These are phyloP conservation scores for Thera obeliscata DNA, from an alignment of 2,888 invertebrate species.

Conservation along the genomic window DNA sequence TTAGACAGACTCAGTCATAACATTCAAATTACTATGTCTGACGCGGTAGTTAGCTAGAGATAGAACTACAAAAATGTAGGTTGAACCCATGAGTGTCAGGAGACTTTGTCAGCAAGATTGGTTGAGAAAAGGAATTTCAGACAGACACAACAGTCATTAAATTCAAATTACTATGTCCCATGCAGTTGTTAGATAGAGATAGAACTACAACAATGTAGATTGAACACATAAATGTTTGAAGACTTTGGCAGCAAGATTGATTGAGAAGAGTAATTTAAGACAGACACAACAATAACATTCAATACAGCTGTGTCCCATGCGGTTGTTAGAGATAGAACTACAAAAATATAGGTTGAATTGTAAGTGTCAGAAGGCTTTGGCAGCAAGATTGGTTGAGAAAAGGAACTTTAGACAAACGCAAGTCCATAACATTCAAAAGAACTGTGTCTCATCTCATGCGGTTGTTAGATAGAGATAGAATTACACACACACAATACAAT, in stretches of 20 bases:
- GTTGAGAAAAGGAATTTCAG: neutral
- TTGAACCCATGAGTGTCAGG: neutral
- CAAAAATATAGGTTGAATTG: neutral
- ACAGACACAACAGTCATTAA: neutral
- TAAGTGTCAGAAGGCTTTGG: neutral
- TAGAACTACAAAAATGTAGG: constrained; percentile 9
- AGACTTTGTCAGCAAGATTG: constrained; percentile 1
- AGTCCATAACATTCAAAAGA: neutral
- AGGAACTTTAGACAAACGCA: too few species aligned
- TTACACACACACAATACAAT: too few species aligned
- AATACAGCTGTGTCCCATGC: neutral
- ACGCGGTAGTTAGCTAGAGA: constrained; percentile 7
- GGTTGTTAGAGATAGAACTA: constrained; percentile 14
- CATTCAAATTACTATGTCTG: too few species aligned
- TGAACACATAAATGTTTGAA: too few species aligned
- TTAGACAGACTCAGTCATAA: too few species aligned
- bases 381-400: constrained; percentile 4
- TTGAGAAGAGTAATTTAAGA: constrained; percentile 3
- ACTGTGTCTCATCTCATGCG: neutral
- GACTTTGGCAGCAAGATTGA: neutral
- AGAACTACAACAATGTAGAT: neutral
- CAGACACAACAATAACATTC: neutral
- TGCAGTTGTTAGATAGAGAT: neutral
- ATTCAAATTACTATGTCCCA: neutral
- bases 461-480: neutral